Evolutionary conservation across 2,888 invertebrate species (phyloP), one percentile per base, ranked within the genome.

Genomic region (Dolomedes plantarius): DNA sequence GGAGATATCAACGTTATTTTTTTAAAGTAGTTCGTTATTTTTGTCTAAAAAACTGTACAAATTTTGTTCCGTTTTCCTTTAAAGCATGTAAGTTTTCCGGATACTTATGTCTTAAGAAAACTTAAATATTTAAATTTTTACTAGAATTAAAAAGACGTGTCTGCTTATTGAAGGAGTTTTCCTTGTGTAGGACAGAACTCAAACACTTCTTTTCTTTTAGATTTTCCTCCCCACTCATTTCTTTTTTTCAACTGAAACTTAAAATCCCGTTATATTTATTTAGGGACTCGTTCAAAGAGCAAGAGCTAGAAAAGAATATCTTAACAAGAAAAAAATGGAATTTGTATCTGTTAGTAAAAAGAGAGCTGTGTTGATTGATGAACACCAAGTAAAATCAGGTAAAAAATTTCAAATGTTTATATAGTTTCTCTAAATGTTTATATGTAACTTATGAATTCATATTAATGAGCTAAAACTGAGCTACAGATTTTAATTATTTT

Each of bases 251-350:
- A 7, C 16, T 2, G 11, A 2, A 16, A 9, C 2, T 16, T 46
- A 13, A 16, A 46, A 9, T 46, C 16, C n/a, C n/a, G n/a, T 16
- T 46, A 5, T 46, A 46, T 46, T 46, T 46, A 2, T 46, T 56
- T 50, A 85, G 83, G 73, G 29, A 23, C 50, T 85, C 11, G 0
- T 85, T 2, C 50, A 62, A 23, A 46, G 77, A 7, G 71, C 31
- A n/a, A 85, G 72, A 36, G 76, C 77, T n/a, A 73, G 77, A 27
- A 77, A 41, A 32, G 72, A 72, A 28, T 77, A 73, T 39, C 16
- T 85, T 1, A 56, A 27, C 39, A 19, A 28, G 0, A 73, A 77
- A 39, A 73, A 39, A 39, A 7, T 11, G 29, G 83, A 67, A 27
- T 28, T 69, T n/a, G 19, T 32, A 23, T n/a, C 23, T 23, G 11